A percentile compares a stretch with the other conserved stretches of the same genome.
Conservation (phyloP, 64 coral and sea anemone genomes). For the Actinia equina region DNA sequence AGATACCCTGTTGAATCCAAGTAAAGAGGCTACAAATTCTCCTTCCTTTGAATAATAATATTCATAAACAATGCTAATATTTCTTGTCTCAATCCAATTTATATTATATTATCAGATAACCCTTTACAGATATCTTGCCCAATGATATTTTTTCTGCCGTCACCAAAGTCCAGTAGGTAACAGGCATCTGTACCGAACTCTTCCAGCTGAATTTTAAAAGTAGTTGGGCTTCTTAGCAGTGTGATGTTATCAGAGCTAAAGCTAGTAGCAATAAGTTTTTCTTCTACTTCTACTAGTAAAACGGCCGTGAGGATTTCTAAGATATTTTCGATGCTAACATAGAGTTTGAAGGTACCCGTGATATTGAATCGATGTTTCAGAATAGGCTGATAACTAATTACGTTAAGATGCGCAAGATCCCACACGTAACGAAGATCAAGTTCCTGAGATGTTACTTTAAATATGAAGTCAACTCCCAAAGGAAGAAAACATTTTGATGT, state of each 20-base stretch:
- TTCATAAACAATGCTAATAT: neutral
- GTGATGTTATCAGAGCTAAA: conserved; percentile 11
- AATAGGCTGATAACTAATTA: neutral
- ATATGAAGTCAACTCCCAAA: neutral
- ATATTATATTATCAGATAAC: neutral
- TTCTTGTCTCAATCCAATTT: neutral
- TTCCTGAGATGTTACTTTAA: conserved; percentile 17
- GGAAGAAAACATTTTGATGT: neutral
- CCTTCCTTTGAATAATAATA: conserved; percentile 6
- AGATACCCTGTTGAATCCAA: conserved; percentile 13
- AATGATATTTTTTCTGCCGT: neutral
- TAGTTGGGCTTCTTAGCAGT: conserved; percentile 14
- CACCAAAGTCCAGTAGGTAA: conserved; percentile 9
- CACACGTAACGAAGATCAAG: conserved; percentile 3
- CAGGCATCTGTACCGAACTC: conserved; percentile 18
- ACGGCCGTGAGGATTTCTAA: neutral
- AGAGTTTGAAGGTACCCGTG: neutral
- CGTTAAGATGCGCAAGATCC: neutral
- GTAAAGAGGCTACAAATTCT: neutral
- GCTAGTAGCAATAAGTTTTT: neutral
- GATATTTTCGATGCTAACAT: neutral
- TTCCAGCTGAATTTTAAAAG: neutral
- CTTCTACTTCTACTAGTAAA: neutral
- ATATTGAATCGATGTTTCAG: neutral
- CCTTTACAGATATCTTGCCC: neutral